Evolutionary conservation across 2,113 vertebrate species (phyloP).

Genomic region (Peromyscus maniculatus): DNA sequence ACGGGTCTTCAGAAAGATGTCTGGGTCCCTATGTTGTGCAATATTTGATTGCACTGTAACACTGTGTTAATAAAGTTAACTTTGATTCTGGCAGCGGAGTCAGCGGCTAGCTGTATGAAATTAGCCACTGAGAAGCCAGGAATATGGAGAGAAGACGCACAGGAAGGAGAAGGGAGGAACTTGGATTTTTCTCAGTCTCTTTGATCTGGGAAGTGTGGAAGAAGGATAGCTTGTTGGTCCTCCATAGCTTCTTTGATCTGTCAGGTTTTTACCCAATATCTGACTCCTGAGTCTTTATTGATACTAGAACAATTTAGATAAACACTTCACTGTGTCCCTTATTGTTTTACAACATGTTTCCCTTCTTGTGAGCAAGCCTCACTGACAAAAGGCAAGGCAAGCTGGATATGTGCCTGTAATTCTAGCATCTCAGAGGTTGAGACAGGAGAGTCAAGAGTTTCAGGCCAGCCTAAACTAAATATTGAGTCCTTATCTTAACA

Average conservation of each 20-base stretch:
- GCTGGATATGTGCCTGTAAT: background rate
- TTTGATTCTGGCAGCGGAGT: background rate
- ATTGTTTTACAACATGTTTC: slow-evolving; percentile 44
- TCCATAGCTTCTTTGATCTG: background rate
- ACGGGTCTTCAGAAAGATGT: slow-evolving; percentile 66
- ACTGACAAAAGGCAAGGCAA: background rate
- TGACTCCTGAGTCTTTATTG: background rate
- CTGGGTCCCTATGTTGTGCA: background rate
- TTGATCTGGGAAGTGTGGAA: background rate
- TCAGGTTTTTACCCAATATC: background rate
- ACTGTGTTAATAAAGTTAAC: background rate
- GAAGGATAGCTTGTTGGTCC: background rate
- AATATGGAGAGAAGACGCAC: background rate
- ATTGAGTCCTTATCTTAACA: background rate
- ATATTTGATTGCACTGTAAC: background rate
- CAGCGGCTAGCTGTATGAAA: background rate
- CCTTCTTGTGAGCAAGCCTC: background rate
- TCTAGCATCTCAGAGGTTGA: background rate
- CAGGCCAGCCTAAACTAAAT: background rate
- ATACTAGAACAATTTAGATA: background rate
- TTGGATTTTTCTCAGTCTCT: background rate
- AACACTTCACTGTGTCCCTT: slow-evolving; percentile 58
- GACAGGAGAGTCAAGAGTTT: background rate
- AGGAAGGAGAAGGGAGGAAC: background rate
- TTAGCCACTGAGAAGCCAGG: background rate